Base-by-base conservation (phyloP, 2,888 invertebrate species). In the Synanthedon tipuliformis region DNA sequence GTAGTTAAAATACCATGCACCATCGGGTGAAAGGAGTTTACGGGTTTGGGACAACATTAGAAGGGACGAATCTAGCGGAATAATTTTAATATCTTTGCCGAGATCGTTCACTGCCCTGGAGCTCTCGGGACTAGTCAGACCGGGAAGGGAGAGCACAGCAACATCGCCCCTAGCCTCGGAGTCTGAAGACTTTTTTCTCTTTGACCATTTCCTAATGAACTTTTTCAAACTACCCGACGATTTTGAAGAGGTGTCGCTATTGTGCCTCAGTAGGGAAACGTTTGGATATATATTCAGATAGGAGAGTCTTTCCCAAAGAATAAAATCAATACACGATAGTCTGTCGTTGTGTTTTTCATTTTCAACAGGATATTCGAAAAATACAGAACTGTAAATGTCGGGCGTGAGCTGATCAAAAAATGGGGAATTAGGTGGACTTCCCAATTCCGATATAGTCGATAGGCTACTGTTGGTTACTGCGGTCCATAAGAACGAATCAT, bases 1-100 rank as follows among this genome's bases (percentile, higher is more conserved):
- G 68, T 83, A 85, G 66, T 81, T 75, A 85, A 72, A 86, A 76
- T 86, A 86, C 85, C 85, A 86, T 80, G 81, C 81, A 77, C 77
- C 83, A 51, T 82, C 81, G 15, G 82, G 78, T 54, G 56, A 64
- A 23, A 85, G 66, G 40, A 85, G 71, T 49, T 68, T 76, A 53
- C 76, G 69, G 54, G 83, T 83, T 65, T 85, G 85, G 61, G 77
- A 76, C 3, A 85, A 56, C 2, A 86, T 71, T 3, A 81, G 65
- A n/a, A 85, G 65, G 56, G 85, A 81, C 3, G 81, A 78, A 59
- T 67, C 73, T 45, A 84, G 63, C 34, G 85, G 85, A 40, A 86
- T 73, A 48, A 54, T 69, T 55, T 78, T 82, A 0, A 83, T 71
- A 2, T 82, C 81, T 54, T 74, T 84, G 2, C 81, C 79, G 8